phyloP scores from a whole-genome alignment of 1,140 invertebrate species.

The Brachionus sp. region DNA sequence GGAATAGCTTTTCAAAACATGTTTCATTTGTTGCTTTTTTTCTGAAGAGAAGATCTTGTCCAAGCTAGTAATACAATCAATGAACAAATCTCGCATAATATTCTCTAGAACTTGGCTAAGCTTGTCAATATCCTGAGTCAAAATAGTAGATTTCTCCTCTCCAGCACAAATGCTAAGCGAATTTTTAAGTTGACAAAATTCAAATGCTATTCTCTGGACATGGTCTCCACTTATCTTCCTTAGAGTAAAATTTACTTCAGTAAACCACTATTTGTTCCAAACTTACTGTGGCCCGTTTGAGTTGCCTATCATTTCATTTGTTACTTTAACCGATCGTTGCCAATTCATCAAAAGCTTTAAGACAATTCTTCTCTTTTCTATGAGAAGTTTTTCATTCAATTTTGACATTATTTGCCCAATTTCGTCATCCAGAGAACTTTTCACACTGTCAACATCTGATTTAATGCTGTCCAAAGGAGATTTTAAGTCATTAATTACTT shows the following conservation, averaged over 20 bases:
- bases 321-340: slow-evolving; percentile 16
- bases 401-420: not conserved
- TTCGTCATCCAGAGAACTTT: not conserved
- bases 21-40: slow-evolving; percentile 1
- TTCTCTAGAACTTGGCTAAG: slow-evolving; percentile 58
- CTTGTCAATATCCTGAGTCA: slow-evolving; percentile 55
- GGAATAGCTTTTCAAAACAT: slow-evolving; percentile 51
- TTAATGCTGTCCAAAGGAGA: slow-evolving; percentile 72
- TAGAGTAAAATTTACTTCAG: not conserved
- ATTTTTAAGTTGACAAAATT: slow-evolving; percentile 44
- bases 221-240: slow-evolving; percentile 40
- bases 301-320: slow-evolving; percentile 38
- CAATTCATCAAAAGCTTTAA: slow-evolving; percentile 32
- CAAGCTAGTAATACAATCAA: slow-evolving; percentile 60
- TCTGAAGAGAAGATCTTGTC: slow-evolving; percentile 48
- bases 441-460: slow-evolving; percentile 68
- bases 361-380: slow-evolving; percentile 22
- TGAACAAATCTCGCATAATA: slow-evolving; percentile 64
- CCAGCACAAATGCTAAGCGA: slow-evolving; percentile 8
- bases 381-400: slow-evolving; percentile 31
- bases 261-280: not conserved
- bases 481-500: slow-evolving; percentile 74
- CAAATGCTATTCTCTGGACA: slow-evolving; percentile 42
- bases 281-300: not conserved
- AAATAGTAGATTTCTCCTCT: slow-evolving; percentile 5